phyloP scores from a whole-genome alignment of 37 sponge, comb jelly and placozoan species.

The Beroe ovata region DNA sequence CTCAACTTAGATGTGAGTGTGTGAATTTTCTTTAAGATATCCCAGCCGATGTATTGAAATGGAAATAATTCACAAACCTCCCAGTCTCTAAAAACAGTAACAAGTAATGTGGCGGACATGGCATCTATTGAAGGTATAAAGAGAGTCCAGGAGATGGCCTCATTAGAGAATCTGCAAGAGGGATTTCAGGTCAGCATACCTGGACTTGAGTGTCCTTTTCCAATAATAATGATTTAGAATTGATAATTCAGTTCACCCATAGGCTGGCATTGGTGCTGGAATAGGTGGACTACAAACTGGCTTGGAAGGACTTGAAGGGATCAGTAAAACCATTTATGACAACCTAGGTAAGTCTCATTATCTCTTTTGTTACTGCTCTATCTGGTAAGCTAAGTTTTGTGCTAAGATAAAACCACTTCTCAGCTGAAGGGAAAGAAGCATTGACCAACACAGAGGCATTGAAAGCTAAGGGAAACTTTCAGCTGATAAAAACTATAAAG shows the following conservation, averaged over 20 bases:
- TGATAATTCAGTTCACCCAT: background rate
- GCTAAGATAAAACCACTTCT: background rate
- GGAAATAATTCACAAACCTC: too few relatives aligned
- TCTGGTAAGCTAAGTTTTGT: background rate
- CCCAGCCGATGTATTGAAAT: too few relatives aligned
- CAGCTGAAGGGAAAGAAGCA: background rate
- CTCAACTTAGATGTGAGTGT: background rate
- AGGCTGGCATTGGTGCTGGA: constrained; percentile 12
- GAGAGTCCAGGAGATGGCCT: constrained; percentile 44
- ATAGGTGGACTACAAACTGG: constrained; percentile 36
- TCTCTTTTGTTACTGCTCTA: background rate
- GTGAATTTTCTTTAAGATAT: background rate
- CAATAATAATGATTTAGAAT: background rate
- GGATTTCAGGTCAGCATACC: constrained; percentile 2
- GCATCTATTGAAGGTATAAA: background rate
- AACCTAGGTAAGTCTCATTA: constrained; percentile 1
- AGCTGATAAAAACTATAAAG: constrained; percentile 24
- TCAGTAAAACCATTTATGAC: constrained; percentile 34
- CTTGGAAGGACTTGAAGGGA: constrained; percentile 16
- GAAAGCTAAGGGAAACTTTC: constrained; percentile 61
- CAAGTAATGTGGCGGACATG: background rate
- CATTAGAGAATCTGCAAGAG: constrained; percentile 29
- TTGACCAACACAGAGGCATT: constrained; percentile 8
- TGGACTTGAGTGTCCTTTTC: background rate
- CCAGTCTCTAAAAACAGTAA: constrained; percentile 13